Evolutionary conservation across 1,140 invertebrate species (phyloP).

Genomic region (Condylostylus longicornis): DNA sequence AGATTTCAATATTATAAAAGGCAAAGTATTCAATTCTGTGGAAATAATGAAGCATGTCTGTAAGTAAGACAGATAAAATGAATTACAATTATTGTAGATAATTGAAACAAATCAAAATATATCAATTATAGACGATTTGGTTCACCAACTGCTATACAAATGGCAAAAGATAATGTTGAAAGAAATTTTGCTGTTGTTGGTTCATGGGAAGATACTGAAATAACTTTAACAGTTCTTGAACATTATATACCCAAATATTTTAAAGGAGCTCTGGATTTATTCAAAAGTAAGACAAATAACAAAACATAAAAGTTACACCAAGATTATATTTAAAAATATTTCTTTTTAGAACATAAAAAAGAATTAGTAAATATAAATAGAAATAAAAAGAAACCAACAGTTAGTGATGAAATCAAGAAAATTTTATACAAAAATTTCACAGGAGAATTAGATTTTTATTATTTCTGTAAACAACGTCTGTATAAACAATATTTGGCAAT

Average conservation of each 20-base stretch:
- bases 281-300: constrained; percentile 22
- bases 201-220: constrained; percentile 71
- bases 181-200: constrained; percentile 73
- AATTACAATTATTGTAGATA: too few relatives aligned
- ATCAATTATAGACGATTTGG: too few relatives aligned
- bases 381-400: constrained; percentile 21
- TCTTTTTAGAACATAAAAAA: too few relatives aligned
- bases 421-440: constrained; percentile 24
- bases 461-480: constrained; percentile 28
- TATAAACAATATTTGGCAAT: constrained; percentile 26
- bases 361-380: too few relatives aligned
- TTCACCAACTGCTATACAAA: constrained; percentile 58
- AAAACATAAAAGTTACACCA: too few relatives aligned
- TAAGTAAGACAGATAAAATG: too few relatives aligned
- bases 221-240: constrained; percentile 64
- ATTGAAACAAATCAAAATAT: too few relatives aligned
- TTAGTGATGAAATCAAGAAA: constrained; percentile 22
- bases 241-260: constrained; percentile 72
- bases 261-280: constrained; percentile 41
- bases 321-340: too few relatives aligned
- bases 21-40: too few relatives aligned
- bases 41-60: too few relatives aligned
- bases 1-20: too few relatives aligned
- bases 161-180: constrained; percentile 67
- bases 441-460: constrained; percentile 27